Evolutionary conservation across 1,140 invertebrate species (phyloP), one percentile per base, ranked within the genome.

Genomic region (Sitophilus oryzae): DNA sequence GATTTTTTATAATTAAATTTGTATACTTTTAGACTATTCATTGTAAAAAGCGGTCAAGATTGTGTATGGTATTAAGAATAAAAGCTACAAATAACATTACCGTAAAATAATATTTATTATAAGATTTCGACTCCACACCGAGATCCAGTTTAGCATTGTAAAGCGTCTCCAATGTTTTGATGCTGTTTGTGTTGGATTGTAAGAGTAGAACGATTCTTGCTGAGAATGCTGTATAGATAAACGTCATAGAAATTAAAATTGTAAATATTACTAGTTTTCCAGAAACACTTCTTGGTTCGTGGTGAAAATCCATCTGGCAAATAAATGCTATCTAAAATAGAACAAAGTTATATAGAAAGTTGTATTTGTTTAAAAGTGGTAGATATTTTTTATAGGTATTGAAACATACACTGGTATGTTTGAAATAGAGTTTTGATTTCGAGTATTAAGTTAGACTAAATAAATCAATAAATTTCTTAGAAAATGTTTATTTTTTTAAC

Each of bases 21-120:
- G n/a, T n/a, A n/a, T n/a, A n/a, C n/a, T n/a, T n/a, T n/a, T n/a
- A n/a, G n/a, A n/a, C n/a, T n/a, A n/a, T n/a, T n/a, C n/a, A n/a
- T n/a, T n/a, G n/a, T n/a, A n/a, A n/a, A n/a, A n/a, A n/a, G n/a
- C n/a, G n/a, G n/a, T n/a, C n/a, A n/a, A n/a, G n/a, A n/a, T n/a
- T n/a, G n/a, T n/a, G n/a, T n/a, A n/a, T n/a, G n/a, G n/a, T n/a
- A n/a, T n/a, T n/a, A n/a, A n/a, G n/a, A n/a, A n/a, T n/a, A n/a
- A n/a, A n/a, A n/a, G n/a, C n/a, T n/a, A n/a, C n/a, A n/a, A 38
- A 41, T 18, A 41, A 5, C 35, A 53, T 38, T n/a, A 66, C 64
- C 48, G 56, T 67, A 53, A 83, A 81, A 55, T 80, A 83, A 64
- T 82, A 73, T 61, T 74, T 74, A 59, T 77, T 79, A 58, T 78